Evolutionary conservation across 2,113 vertebrate species (phyloP), one percentile per base, ranked within the genome.

Genomic region (Salvelinus fontinalis): DNA sequence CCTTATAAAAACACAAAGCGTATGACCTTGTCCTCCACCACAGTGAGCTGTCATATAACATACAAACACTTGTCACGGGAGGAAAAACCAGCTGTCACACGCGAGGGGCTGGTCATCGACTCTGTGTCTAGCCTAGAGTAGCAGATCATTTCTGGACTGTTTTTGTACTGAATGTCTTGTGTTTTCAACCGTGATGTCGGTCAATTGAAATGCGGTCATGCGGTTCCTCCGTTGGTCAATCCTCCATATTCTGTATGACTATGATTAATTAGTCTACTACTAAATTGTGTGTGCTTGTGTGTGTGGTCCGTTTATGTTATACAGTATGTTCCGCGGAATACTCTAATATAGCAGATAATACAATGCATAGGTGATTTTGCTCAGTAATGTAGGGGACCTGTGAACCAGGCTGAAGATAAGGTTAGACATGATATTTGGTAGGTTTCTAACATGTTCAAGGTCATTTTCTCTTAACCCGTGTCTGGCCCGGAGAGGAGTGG

Each of bases 31-130:
- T 72, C 67, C 57, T 80, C 39, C 39, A 57, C 76, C 73, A 77
- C 75, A 74, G 57, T 29, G 66, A 73, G 67, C 84, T 81, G 81
- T 86, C 81, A 86, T 48, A 77, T 51, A 64, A 44, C 75, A 83
- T 74, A 62, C 9, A 44, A 65, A 69, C n/a, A 62, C 54, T 76
- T 71, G 64, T 83, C 76, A 74, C 62, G 24, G 8, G 49, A 24
- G n/a, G 65, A 76, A 49, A 71, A 75, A 70, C 1, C 65, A 70
- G 59, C 12, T 60, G 24, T 31, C 27, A 16, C 74, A 79, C 12
- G 27, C 20, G 72, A 31, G 48, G 54, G 6, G 67, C 44, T n/a
- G 22, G 57, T 79, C 66, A 44, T 2, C 27, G 31, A 31, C 27
- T 29, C 20, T 18, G 9, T 44, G 20, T 13, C 68, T 70, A 8